Conservation (phyloP, 2,888 invertebrate genomes). For the Cancer borealis region DNA sequence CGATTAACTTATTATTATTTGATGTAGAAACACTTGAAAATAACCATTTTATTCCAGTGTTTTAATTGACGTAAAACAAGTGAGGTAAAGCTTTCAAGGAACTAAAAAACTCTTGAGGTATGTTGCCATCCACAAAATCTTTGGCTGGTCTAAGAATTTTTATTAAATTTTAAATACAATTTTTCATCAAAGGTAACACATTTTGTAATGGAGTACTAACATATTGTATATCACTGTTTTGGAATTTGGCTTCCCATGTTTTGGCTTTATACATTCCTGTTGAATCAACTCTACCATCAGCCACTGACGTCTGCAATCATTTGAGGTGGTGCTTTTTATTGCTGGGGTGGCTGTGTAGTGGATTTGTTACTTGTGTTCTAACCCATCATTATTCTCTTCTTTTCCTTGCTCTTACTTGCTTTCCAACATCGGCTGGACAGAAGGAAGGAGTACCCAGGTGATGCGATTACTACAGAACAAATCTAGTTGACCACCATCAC, state of each 20-base stretch:
- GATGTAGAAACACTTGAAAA: not conserved
- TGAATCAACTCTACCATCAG: conserved; percentile 21
- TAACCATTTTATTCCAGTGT: not conserved
- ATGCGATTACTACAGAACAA: conserved; percentile 75
- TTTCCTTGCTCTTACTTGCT: conserved; percentile 61
- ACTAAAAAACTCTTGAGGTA: conserved; percentile 33
- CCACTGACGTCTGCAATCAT: conserved; percentile 30
- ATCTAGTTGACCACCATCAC: conserved; percentile 74
- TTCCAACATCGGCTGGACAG: conserved; percentile 65
- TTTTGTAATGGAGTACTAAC: conserved; percentile 30
- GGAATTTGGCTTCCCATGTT: conserved; percentile 52
- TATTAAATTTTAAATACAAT: not conserved
- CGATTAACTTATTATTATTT: not conserved
- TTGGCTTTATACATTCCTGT: not conserved
- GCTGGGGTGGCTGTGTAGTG: conserved; percentile 46
- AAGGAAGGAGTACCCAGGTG: conserved; percentile 76
- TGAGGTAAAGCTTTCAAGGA: conserved; percentile 9
- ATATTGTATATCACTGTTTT: conserved; percentile 21
- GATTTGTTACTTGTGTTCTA: conserved; percentile 50
- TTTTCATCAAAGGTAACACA: not conserved
- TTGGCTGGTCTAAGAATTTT: not conserved
- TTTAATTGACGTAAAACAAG: not conserved
- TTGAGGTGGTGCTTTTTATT: not conserved
- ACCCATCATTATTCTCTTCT: conserved; percentile 55
- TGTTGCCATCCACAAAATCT: not conserved